These are phyloP conservation scores for Agrilus biguttatus DNA, from an alignment of 2,888 invertebrate genomes.

Conservation along the genomic window DNA sequence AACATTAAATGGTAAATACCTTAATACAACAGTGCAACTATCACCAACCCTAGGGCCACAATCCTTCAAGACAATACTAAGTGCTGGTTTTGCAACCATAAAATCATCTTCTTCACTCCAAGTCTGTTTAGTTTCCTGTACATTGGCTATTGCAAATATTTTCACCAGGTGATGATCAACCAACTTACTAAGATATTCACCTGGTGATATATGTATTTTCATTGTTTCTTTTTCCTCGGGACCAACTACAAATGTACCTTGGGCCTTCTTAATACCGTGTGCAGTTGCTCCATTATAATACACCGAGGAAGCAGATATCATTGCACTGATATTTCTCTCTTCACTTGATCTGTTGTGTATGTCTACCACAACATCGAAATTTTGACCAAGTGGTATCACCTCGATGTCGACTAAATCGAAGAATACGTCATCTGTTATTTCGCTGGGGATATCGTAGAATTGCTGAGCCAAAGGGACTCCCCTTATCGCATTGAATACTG, in stretches of 20 bases:
- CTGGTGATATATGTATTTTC: conserved; percentile 44
- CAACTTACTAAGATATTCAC: conserved; percentile 54
- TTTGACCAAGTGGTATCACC: conserved; percentile 47
- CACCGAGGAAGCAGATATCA: conserved; percentile 48
- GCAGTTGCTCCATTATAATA: conserved; percentile 55
- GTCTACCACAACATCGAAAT: conserved; percentile 50
- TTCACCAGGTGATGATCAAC: conserved; percentile 58
- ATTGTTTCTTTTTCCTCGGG: conserved; percentile 48
- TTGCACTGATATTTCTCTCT: conserved; percentile 46
- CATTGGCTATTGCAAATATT: conserved; percentile 57
- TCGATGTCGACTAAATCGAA: conserved; percentile 55
- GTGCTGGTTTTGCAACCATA: conserved; percentile 50
- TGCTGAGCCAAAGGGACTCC: conserved; percentile 46
- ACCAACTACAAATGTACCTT: conserved; percentile 44
- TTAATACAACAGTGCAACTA: conserved; percentile 38
- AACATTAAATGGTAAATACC: conserved; percentile 13
- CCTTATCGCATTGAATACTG: conserved; percentile 52
- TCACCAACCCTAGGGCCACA: conserved; percentile 34
- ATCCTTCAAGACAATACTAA: conserved; percentile 33
- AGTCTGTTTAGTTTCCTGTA: conserved; percentile 57
- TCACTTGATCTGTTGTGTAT: conserved; percentile 42
- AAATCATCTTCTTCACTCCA: conserved; percentile 65
- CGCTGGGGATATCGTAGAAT: conserved; percentile 43
- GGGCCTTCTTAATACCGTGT: conserved; percentile 44
- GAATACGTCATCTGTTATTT: conserved; percentile 45